Evolutionary conservation across 2,888 invertebrate genomes (phyloP).

Genomic region (Fissipunctia ypsillon): DNA sequence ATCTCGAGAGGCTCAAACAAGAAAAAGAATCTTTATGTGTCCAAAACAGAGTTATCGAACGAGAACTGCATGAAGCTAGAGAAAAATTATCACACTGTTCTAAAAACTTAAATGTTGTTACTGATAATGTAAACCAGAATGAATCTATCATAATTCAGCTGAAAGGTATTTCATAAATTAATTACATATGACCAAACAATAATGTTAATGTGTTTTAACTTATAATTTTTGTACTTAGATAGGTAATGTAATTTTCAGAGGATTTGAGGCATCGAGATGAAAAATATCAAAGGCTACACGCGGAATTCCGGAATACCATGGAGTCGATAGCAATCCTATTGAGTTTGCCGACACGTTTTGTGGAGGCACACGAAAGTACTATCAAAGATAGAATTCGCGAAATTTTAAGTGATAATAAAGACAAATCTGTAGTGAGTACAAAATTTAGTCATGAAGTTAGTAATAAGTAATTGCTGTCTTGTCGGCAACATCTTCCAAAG

Average conservation of each 20-base stretch:
- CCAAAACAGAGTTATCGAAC: conserved; percentile 93
- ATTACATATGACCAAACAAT: neutral
- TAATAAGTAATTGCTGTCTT: neutral
- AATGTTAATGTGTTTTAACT: neutral
- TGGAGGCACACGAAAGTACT: conserved; percentile 94
- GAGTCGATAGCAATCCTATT: conserved; percentile 93
- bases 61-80: conserved; percentile 93
- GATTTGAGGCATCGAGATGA: conserved; percentile 93
- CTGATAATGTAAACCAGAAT: conserved; percentile 93
- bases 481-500: neutral
- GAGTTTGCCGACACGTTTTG: conserved; percentile 93
- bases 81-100: conserved; percentile 92
- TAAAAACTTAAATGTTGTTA: conserved; percentile 92
- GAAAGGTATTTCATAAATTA: conserved; percentile 88
- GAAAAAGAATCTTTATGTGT: conserved; percentile 94
- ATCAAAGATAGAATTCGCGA: conserved; percentile 95
- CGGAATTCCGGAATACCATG: conserved; percentile 92
- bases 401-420: conserved; percentile 94
- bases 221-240: neutral
- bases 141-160: conserved; percentile 92
- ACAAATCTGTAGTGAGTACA: conserved; percentile 92
- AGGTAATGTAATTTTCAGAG: conserved; percentile 83
- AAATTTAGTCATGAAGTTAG: neutral
- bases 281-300: conserved; percentile 92
- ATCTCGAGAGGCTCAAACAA: conserved; percentile 93